Evolutionary conservation across 2,888 invertebrate species (phyloP).

Genomic region (Brachylomia viminalis): DNA sequence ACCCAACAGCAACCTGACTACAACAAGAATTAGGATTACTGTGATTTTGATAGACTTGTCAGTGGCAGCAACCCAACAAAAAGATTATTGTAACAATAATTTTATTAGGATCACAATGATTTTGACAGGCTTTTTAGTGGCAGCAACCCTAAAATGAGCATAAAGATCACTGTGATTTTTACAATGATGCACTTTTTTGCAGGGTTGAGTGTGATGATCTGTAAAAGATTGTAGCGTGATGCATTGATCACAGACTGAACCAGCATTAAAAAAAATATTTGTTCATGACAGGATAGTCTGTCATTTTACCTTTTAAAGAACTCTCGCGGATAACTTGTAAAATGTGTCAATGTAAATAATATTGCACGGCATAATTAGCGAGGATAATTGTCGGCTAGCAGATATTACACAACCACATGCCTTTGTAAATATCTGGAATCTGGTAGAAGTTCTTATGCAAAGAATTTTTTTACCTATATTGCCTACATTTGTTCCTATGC

Average conservation of each 20-base stretch:
- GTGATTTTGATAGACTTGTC: too few relatives aligned
- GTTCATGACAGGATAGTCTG: not conserved
- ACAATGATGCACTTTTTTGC: not conserved
- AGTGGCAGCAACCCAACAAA: too few relatives aligned
- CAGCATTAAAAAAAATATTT: not conserved
- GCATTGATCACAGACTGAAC: too few relatives aligned
- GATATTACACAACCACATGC: conserved; percentile 14
- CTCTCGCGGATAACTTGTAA: conserved; percentile 16
- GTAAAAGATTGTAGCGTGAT: too few relatives aligned
- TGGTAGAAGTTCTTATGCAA: not conserved
- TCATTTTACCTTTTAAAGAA: not conserved
- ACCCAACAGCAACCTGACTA: too few relatives aligned
- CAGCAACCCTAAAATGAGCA: not conserved
- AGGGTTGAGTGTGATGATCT: too few relatives aligned
- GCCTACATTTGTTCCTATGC: not conserved
- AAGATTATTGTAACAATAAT: too few relatives aligned
- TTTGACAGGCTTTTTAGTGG: too few relatives aligned
- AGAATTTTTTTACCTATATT: not conserved
- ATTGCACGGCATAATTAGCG: conserved; percentile 14
- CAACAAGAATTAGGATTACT: too few relatives aligned
- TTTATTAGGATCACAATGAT: too few relatives aligned
- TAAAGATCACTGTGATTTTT: not conserved
- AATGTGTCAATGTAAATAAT: conserved; percentile 23
- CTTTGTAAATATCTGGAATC: conserved; percentile 21
- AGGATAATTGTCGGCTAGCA: conserved; percentile 6